Conservation (phyloP, 2,113 vertebrate species). For the Pterophyllum scalare region DNA sequence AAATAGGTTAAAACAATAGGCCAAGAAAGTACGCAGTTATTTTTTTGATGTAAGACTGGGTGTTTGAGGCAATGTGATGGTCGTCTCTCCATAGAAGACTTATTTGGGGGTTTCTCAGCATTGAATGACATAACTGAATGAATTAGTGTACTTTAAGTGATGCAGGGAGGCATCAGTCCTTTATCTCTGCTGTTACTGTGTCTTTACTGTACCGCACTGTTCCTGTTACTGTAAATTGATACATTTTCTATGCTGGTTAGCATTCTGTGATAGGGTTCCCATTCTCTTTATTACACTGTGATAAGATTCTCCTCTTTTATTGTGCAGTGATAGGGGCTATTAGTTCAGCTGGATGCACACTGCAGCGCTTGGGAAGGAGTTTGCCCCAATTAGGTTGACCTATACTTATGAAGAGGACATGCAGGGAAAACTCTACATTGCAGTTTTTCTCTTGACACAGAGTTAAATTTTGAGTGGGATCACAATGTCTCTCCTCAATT, state of each 20-base stretch:
- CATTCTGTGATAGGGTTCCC: constrained; percentile 6
- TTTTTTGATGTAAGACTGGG: not conserved
- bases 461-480: constrained; percentile 8
- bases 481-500: constrained; percentile 27
- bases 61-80: not conserved
- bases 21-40: not conserved
- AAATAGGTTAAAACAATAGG: not conserved
- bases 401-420: not conserved
- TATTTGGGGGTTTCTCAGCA: not conserved
- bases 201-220: not conserved
- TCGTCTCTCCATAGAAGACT: not conserved
- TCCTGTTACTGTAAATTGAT: not conserved
- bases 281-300: constrained; percentile 35
- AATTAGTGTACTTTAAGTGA: not conserved
- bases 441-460: not conserved
- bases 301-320: constrained; percentile 39
- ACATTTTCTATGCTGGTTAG: not conserved
- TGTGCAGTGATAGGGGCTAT: constrained; percentile 37
- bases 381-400: constrained; percentile 50
- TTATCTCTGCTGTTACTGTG: constrained; percentile 3
- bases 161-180: not conserved
- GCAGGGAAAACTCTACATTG: not conserved
- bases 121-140: not conserved
- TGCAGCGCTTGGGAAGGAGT: constrained; percentile 28
- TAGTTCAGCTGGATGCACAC: constrained; percentile 30